These are phyloP conservation scores for Heliconius charithonia DNA, from an alignment of 2,888 invertebrate species.

Conservation along the genomic window DNA sequence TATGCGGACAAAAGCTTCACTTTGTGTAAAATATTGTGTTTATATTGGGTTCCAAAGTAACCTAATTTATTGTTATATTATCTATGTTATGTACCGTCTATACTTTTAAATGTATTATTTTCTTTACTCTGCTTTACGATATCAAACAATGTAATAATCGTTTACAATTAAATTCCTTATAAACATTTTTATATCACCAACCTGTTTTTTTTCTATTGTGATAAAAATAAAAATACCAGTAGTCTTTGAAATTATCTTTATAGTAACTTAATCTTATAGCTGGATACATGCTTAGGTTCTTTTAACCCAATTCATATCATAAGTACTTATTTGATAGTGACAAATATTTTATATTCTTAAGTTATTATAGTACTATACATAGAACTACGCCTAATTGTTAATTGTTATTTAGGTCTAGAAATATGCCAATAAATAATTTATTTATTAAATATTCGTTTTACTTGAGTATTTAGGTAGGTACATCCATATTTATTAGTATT, in stretches of 20 bases:
- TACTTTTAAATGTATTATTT: no score
- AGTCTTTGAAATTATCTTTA: no score
- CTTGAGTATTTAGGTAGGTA: neutral
- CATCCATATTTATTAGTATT: neutral
- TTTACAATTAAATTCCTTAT: no score
- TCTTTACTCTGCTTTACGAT: no score
- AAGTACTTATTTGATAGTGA: neutral
- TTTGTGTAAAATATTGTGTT: neutral
- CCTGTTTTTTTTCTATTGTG: no score
- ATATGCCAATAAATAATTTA: constrained; percentile 18
- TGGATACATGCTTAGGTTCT: neutral
- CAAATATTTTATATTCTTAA: neutral
- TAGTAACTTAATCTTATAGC: neutral
- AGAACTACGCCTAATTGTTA: neutral
- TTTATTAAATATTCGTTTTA: constrained; percentile 11
- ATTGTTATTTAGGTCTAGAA: constrained; percentile 21
- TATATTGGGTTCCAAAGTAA: neutral
- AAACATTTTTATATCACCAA: no score
- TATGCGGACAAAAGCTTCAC: no score
- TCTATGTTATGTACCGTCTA: no score
- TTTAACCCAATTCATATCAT: neutral
- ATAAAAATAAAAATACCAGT: no score
- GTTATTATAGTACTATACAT: neutral
- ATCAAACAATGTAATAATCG: no score
- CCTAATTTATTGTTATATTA: no score